A percentile compares a stretch with the other conserved stretches of the same genome.
These are phyloP conservation scores for Lichenostomus cassidix DNA, from an alignment of 2,113 vertebrate species.

Conservation along the genomic window DNA sequence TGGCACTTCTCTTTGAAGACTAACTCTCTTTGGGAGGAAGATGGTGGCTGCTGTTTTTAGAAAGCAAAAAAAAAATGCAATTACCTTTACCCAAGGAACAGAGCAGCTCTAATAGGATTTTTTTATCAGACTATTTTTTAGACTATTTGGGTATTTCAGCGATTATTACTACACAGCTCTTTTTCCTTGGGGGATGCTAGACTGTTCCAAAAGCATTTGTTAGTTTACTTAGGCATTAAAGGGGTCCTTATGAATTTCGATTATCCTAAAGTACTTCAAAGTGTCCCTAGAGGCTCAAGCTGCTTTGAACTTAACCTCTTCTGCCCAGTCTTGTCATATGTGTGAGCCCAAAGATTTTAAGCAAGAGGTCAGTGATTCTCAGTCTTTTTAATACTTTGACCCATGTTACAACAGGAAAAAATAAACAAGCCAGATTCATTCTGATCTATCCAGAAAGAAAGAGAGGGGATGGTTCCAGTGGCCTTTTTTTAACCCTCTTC, in stretches of 20 bases:
- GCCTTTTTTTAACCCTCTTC: conserved; percentile 2
- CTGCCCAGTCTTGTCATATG: conserved; percentile 8
- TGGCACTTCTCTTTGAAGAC: background rate
- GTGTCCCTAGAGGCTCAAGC: conserved; percentile 47
- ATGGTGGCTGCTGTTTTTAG: conserved; percentile 1
- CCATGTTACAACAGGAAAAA: conserved; percentile 27
- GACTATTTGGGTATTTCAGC: conserved; percentile 51
- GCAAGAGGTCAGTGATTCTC: conserved; percentile 11
- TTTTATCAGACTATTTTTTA: conserved; percentile 27
- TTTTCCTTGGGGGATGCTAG: conserved; percentile 38
- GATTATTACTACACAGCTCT: conserved; percentile 24
- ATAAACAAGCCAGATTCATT: conserved; percentile 36
- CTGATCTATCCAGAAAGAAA: conserved; percentile 28
- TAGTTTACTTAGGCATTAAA: conserved; percentile 66
- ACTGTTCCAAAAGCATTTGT: conserved; percentile 40
- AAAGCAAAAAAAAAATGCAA: background rate
- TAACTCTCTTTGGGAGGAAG: background rate
- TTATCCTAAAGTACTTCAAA: conserved; percentile 60
- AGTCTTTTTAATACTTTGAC: conserved; percentile 47
- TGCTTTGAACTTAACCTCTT: conserved; percentile 61
- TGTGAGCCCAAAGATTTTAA: conserved; percentile 29
- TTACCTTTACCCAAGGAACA: conserved; percentile 26
- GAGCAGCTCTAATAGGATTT: conserved; percentile 23
- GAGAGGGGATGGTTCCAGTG: background rate
- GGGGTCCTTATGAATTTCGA: conserved; percentile 49